Percentiles rank a stretch among this genome's conserved stretches.
Evolutionary conservation across 2,797 vertebrate genomes (phyloP).

Genomic region (Catharus ustulatus): DNA sequence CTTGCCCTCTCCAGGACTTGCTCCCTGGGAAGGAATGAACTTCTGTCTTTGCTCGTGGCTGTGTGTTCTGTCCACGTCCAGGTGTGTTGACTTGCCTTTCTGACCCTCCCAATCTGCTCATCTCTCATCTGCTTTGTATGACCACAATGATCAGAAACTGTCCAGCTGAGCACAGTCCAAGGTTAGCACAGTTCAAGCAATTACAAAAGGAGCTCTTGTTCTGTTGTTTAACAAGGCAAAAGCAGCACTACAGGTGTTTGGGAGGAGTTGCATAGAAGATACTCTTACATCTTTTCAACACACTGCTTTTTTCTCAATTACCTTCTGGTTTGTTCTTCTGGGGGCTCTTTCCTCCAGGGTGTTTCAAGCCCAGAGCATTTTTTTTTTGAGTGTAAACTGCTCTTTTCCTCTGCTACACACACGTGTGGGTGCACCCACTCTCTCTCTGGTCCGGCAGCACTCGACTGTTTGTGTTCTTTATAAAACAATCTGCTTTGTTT

Average conservation of each 20-base stretch:
- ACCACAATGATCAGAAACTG: neutral
- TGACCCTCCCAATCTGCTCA: neutral
- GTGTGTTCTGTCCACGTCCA: neutral
- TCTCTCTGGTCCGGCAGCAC: neutral
- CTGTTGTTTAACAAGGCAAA: neutral
- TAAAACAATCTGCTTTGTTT: neutral
- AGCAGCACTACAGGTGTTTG: neutral
- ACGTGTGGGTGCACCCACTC: rapidly evolving
- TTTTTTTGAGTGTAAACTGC: neutral
- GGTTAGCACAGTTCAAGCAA: neutral
- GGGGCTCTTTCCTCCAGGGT: neutral
- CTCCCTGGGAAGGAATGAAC: neutral
- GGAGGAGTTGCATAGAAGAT: neutral
- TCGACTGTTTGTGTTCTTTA: neutral
- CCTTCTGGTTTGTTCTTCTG: neutral
- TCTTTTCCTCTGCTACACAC: neutral
- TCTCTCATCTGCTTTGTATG: neutral
- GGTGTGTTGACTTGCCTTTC: neutral
- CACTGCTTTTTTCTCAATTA: neutral
- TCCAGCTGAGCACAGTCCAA: neutral
- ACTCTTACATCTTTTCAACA: neutral
- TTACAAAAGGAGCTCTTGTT: neutral
- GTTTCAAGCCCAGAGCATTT: neutral
- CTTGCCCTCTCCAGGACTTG: neutral
- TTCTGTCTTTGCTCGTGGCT: neutral